These are phyloP conservation scores for Ennomos quercinarius DNA, from an alignment of 2,888 invertebrate genomes.

Conservation along the genomic window DNA sequence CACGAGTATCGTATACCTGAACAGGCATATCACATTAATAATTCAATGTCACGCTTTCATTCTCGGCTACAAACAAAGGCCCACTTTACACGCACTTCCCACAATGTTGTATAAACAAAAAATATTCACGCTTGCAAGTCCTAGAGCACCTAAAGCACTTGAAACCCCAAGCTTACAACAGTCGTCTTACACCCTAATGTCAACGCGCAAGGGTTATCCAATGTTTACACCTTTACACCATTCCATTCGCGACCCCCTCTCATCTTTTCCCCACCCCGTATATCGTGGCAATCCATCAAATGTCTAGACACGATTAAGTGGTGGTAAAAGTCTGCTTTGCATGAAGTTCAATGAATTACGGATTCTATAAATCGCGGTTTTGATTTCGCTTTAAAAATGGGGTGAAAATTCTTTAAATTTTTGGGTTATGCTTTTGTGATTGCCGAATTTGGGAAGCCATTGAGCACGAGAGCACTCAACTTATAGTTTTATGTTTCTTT, in stretches of 20 bases:
- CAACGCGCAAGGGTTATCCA: conserved; percentile 25
- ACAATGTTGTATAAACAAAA: conserved; percentile 15
- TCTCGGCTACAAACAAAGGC: conserved; percentile 24
- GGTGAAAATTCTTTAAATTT: not conserved
- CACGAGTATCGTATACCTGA: conserved; percentile 16
- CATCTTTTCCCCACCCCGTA: conserved; percentile 17
- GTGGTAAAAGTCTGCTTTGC: conserved; percentile 33
- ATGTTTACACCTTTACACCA: conserved; percentile 29
- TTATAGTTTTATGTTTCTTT: not conserved
- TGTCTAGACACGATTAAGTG: conserved; percentile 40
- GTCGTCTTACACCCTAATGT: conserved; percentile 21
- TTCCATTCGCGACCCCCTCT: conserved; percentile 17
- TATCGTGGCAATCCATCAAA: conserved; percentile 36
- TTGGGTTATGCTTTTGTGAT: not conserved
- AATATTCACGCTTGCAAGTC: conserved; percentile 18
- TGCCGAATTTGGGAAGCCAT: not conserved
- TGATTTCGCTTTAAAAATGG: conserved; percentile 28
- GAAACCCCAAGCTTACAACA: conserved; percentile 14
- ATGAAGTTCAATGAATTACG: conserved; percentile 31
- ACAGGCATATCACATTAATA: conserved; percentile 31
- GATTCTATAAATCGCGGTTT: conserved; percentile 31
- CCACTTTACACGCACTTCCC: conserved; percentile 27
- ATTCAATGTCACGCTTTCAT: conserved; percentile 31
- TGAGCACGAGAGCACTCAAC: not conserved
- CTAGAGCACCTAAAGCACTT: conserved; percentile 8